Base-by-base conservation (phyloP, 2,113 vertebrate species). In the Colistium nudipinnis region DNA sequence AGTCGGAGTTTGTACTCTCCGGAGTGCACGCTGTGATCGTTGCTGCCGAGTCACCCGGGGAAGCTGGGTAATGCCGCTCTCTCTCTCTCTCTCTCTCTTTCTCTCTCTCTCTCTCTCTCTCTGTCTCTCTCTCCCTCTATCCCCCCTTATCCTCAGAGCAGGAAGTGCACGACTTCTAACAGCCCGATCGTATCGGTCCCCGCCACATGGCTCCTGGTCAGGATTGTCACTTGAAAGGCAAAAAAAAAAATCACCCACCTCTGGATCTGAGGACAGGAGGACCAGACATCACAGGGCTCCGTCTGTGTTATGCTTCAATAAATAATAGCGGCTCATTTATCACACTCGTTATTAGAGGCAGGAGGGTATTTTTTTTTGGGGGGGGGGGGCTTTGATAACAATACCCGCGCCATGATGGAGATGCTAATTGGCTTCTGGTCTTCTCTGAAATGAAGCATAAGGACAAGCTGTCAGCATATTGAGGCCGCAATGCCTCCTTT, bases 321-420 rank as follows among this genome's bases (percentile, higher is more conserved):
- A 88, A 81, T 88, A 80, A 86, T 86, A 41, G 59, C 14, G 39
- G 49, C 85, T 90, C 81, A 82, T 89, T 89, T 88, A 89, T 86
- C 81, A 81, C 49, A 61, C 57, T 60, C 4, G 11, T 52, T 74
- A 61, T 45, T 25, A 12, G 11, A 20, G 57, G 63, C 51, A 74
- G 63, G 5, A 53, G 36, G 45, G 59, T 12, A 64, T 56, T 31
- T n/a, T n/a, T n/a, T n/a, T n/a, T n/a, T n/a, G n/a, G n/a, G n/a
- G n/a, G n/a, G n/a, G n/a, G n/a, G n/a, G n/a, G 43, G 56, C 74
- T 84, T 81, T 82, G 69, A 85, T 81, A 78, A 66, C 31, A 74
- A 70, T 61, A 45, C 63, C 57, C 68, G 62, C 44, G 10, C 74
- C 33, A 76, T 56, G 69, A 66, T 49, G 33, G 53, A 76, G 48